Evolutionary conservation across 2,113 vertebrate genomes (phyloP), one percentile per base, ranked within the genome.

Genomic region (Coreoperca whiteheadi): DNA sequence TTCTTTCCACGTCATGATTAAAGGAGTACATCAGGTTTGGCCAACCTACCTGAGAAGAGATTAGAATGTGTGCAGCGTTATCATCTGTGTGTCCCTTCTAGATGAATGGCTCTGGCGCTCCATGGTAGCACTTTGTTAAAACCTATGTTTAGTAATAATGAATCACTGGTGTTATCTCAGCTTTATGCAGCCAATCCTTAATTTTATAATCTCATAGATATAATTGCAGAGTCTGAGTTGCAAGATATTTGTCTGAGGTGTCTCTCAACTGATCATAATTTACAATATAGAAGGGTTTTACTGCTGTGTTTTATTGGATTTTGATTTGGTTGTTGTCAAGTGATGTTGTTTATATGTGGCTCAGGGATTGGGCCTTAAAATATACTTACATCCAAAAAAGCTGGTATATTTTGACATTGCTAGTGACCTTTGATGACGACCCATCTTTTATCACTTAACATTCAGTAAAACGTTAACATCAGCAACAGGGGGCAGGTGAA

Each of bases 1-100:
- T 90, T 73, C 86, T 77, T 84, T 82, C 51, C 74, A 71, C 39
- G 25, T 32, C 50, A 2, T 76, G 60, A 83, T 88, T 77, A 83
- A 87, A 89, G 82, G 53, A 43, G 68, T 4, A 51, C 46, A 21
- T 64, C 48, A 15, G 15, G 46, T 79, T 41, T 18, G 79, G 30
- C 75, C 68, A 76, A 0, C 37, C 66, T 64, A 63, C 54, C 37
- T 32, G 21, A 23, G 34, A 39, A 23, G 71, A 51, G 60, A 81
- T 28, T 39, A 41, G 25, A 43, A 39, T 6, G 4, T 41, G 41
- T 5, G 64, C 46, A 1, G 5, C 50, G 12, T 34, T 8, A 39
- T 77, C 23, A 32, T 51, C 54, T 4, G 28, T 39, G 4, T 21
- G 37, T 46, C 46, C 28, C 23, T 6, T 23, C 61, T 50, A 37